Conservation (phyloP, 2,113 vertebrate species). For the Microcebus murinus region DNA sequence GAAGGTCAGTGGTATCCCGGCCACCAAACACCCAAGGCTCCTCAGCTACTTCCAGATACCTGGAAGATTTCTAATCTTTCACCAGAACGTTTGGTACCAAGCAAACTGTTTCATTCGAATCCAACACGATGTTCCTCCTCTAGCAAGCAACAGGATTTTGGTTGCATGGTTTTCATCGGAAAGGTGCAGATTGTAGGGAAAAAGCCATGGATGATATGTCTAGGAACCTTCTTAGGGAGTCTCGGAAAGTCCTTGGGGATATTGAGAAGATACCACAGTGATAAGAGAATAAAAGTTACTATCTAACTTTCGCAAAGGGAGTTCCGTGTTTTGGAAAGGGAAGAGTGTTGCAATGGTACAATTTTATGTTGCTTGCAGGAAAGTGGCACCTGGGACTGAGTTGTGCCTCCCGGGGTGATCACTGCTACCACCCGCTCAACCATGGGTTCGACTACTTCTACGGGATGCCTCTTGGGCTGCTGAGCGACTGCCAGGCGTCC, state of each 20-base stretch:
- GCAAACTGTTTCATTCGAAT: neutral
- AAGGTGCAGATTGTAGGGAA: neutral
- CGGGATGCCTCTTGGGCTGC: slow-evolving; percentile 85
- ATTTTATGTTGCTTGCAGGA: slow-evolving; percentile 78
- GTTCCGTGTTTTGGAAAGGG: neutral
- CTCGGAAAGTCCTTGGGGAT: neutral
- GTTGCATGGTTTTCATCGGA: neutral
- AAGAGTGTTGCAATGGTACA: accelerated
- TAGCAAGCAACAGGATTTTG: too few species aligned
- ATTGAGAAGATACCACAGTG: neutral
- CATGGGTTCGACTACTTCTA: slow-evolving; percentile 91
- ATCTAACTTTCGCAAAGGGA: accelerated
- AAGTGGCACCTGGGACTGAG: slow-evolving; percentile 92
- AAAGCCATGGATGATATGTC: neutral
- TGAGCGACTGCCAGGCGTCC: slow-evolving; percentile 84
- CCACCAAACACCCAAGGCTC: neutral
- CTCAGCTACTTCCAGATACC: neutral
- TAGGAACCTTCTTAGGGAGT: neutral
- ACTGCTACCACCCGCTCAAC: slow-evolving; percentile 90
- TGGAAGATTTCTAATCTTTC: neutral
- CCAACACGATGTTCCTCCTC: too few species aligned
- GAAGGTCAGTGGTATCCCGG: neutral
- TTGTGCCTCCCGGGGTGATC: slow-evolving; percentile 85
- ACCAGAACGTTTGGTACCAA: too few species aligned
- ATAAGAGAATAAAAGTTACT: too few species aligned